Percentiles rank a stretch among this genome's conserved stretches.
Conservation (phyloP, 2,797 vertebrate species). For the Paratrypauchen microcephalus region DNA sequence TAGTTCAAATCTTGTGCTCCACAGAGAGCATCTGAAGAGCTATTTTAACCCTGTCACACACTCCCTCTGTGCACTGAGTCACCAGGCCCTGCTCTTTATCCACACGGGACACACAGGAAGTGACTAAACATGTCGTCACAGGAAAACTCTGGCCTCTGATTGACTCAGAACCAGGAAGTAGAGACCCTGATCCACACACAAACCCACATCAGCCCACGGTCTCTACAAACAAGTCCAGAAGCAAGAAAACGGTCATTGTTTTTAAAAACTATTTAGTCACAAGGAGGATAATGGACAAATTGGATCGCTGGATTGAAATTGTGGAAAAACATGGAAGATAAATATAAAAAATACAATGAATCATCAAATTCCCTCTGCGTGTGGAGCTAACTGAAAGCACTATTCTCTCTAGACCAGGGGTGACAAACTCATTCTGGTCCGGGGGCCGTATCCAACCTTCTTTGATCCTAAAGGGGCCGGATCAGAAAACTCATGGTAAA, state of each 20-base stretch:
- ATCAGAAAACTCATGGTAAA: too few relatives aligned
- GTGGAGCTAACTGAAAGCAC: too few relatives aligned
- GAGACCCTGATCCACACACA: slow-evolving; percentile 2
- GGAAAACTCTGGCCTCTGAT: slow-evolving; percentile 17
- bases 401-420: too few relatives aligned
- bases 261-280: slow-evolving; percentile 7
- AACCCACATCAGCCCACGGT: slow-evolving; percentile 1
- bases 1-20: background rate
- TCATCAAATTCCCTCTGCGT: too few relatives aligned
- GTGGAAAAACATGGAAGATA: background rate
- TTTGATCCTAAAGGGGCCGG: too few relatives aligned
- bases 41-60: slow-evolving; percentile 28
- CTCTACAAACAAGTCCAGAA: slow-evolving; percentile 20
- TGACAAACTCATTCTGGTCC: too few relatives aligned
- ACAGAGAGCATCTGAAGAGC: background rate
- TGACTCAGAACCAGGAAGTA: slow-evolving; percentile 21
- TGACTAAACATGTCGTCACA: slow-evolving; percentile 26
- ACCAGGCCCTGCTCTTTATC: slow-evolving; percentile 19
- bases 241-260: background rate
- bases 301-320: background rate
- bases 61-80: background rate
- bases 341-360: background rate
- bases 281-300: background rate
- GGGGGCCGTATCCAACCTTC: too few relatives aligned
- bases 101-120: slow-evolving; percentile 34